Conservation (phyloP, 2,797 vertebrate genomes). For the Pagetopsis macropterus region DNA sequence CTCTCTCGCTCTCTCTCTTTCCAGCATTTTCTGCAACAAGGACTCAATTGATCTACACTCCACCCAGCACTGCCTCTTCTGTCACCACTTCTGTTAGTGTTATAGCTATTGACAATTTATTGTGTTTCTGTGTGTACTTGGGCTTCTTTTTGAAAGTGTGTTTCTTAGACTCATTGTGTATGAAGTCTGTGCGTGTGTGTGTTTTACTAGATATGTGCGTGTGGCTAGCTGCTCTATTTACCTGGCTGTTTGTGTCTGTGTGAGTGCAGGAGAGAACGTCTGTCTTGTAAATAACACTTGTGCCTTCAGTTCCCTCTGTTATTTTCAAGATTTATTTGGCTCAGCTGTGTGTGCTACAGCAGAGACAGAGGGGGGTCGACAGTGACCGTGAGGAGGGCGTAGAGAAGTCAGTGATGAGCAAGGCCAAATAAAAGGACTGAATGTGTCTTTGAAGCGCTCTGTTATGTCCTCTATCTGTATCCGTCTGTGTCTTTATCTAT, state of each 20-base stretch:
- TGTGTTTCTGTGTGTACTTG: conserved; percentile 3
- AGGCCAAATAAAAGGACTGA: conserved; percentile 26
- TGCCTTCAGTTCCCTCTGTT: conserved; percentile 30
- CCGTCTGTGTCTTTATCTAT: conserved; percentile 14
- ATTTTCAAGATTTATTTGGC: conserved; percentile 43
- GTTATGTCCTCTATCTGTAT: conserved; percentile 34
- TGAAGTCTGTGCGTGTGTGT: background rate
- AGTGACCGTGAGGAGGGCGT: background rate
- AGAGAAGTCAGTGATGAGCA: background rate
- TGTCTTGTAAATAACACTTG: conserved; percentile 54
- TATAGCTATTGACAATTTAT: conserved; percentile 41
- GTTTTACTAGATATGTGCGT: background rate
- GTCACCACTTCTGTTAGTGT: conserved; percentile 20
- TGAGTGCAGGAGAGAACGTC: conserved; percentile 24
- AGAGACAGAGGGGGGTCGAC: background rate
- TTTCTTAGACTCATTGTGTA: background rate
- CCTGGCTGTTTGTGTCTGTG: conserved; percentile 22
- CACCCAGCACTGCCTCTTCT: conserved; percentile 22
- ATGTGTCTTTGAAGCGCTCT: conserved; percentile 24
- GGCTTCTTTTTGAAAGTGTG: background rate
- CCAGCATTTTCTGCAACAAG: conserved; percentile 32
- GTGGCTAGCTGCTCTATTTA: conserved; percentile 23
- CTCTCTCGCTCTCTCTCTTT: conserved; percentile 7
- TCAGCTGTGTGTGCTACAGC: conserved; percentile 29
- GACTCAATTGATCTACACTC: conserved; percentile 45